Conservation (phyloP, 2,113 vertebrate genomes). For the Egretta garzetta region DNA sequence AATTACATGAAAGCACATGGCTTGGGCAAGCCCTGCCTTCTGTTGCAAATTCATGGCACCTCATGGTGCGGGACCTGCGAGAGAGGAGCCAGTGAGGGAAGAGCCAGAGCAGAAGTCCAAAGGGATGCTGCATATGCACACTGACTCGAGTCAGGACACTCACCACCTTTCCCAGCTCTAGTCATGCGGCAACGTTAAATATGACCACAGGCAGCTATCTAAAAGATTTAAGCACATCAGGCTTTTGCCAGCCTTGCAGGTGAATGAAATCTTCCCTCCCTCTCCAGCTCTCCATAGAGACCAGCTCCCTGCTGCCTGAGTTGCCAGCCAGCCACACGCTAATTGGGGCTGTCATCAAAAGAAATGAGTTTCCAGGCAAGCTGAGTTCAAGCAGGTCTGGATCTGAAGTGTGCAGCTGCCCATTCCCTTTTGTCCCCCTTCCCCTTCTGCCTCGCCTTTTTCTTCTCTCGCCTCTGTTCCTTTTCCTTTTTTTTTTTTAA, state of each 20-base stretch:
- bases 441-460: neutral
- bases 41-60: neutral
- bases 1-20: accelerated
- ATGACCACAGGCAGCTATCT: neutral
- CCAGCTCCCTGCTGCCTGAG: neutral
- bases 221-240: neutral
- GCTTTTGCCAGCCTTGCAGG: neutral
- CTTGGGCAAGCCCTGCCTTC: neutral
- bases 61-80: neutral
- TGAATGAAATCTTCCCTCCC: neutral
- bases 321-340: neutral
- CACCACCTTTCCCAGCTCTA: neutral
- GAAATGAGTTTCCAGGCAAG: neutral
- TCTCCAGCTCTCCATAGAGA: neutral
- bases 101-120: neutral
- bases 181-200: neutral
- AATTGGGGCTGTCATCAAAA: neutral
- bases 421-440: neutral
- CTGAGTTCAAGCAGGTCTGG: neutral
- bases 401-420: slow-evolving; percentile 3
- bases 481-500: neutral
- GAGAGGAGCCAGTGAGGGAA: neutral
- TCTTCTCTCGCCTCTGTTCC: neutral
- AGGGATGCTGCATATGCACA: neutral
- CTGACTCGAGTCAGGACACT: neutral